phyloP scores from a whole-genome alignment of 2,113 vertebrate genomes.

The Meleagris gallopavo region DNA sequence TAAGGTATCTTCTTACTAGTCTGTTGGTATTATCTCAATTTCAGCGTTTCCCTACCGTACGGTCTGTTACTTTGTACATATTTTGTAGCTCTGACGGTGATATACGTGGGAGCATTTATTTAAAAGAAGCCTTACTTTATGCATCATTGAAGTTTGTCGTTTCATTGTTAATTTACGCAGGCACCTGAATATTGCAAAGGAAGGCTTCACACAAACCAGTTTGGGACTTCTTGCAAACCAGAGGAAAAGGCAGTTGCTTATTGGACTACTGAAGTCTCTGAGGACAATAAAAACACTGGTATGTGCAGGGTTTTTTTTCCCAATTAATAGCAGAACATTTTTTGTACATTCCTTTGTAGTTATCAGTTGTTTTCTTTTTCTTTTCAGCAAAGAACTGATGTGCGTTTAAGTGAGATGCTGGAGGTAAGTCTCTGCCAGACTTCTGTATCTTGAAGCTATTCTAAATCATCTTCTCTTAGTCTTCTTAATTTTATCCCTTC shows the following conservation, averaged over 20 bases:
- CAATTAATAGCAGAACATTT: neutral
- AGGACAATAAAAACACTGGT: slow-evolving; percentile 99
- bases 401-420: slow-evolving; percentile 97
- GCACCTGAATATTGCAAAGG: slow-evolving; percentile 90
- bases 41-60: neutral
- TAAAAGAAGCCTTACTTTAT: neutral
- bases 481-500: neutral
- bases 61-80: neutral
- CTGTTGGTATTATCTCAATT: neutral
- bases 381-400: slow-evolving; percentile 96
- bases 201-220: slow-evolving; percentile 96
- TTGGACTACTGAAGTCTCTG: slow-evolving; percentile 94
- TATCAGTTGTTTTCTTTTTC: neutral
- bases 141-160: neutral
- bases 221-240: slow-evolving; percentile 96
- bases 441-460: neutral
- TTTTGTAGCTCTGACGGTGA: neutral
- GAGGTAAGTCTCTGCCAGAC: slow-evolving; percentile 84
- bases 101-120: neutral
- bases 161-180: slow-evolving; percentile 73
- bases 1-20: neutral
- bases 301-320: slow-evolving; percentile 20
- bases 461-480: neutral
- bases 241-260: slow-evolving; percentile 91
- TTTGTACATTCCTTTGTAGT: neutral